A percentile compares a stretch with the other conserved stretches of the same genome.
Conservation (phyloP, 1,140 invertebrate genomes). For the Pararge aegeria region DNA sequence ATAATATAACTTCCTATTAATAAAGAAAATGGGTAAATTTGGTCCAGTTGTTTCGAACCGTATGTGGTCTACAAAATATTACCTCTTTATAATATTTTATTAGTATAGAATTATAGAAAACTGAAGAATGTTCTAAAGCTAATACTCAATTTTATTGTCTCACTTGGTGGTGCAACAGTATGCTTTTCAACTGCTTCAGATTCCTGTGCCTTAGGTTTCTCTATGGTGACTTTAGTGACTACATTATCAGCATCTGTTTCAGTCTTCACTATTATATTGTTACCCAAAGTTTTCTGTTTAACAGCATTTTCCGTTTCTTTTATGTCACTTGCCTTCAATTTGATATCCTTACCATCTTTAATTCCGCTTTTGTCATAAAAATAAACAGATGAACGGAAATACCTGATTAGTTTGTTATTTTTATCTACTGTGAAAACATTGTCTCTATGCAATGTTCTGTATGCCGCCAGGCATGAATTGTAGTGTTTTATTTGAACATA, state of each 20-base stretch:
- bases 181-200: slow-evolving; percentile 29
- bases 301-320: slow-evolving; percentile 37
- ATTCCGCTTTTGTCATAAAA: slow-evolving; percentile 49
- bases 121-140: too few relatives aligned
- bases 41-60: too few relatives aligned
- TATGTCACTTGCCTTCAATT: slow-evolving; percentile 28
- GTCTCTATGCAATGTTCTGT: slow-evolving; percentile 29
- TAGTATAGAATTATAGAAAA: too few relatives aligned
- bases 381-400: slow-evolving; percentile 47
- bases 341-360: slow-evolving; percentile 34
- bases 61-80: too few relatives aligned
- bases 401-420: slow-evolving; percentile 33
- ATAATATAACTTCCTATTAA: too few relatives aligned
- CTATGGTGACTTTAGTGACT: slow-evolving; percentile 71
- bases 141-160: not conserved
- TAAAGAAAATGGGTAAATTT: too few relatives aligned
- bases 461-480: slow-evolving; percentile 24
- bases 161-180: slow-evolving; percentile 44
- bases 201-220: slow-evolving; percentile 42
- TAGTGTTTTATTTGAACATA: slow-evolving; percentile 33
- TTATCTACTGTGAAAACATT: slow-evolving; percentile 17
- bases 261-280: slow-evolving; percentile 65
- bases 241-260: slow-evolving; percentile 58
- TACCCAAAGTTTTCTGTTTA: slow-evolving; percentile 47
- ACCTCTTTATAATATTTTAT: too few relatives aligned